A percentile compares a stretch with the other conserved stretches of the same genome.
phyloP scores from a whole-genome alignment of 2,113 vertebrate genomes.

The Ochotona princeps region DNA sequence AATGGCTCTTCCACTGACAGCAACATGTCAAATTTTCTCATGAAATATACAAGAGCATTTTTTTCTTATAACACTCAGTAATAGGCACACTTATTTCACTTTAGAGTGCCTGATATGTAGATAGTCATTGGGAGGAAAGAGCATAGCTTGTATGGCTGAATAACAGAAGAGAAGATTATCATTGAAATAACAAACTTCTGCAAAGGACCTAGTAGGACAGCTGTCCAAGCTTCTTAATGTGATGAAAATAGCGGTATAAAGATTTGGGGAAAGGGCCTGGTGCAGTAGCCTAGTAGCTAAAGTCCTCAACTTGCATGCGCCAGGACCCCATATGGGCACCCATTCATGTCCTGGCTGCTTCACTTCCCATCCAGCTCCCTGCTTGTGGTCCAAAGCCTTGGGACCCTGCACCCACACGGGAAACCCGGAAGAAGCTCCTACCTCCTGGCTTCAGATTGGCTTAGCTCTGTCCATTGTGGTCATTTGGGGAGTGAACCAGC shows the following conservation, averaged over 20 bases:
- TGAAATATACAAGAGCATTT: neutral
- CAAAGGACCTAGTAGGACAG: neutral
- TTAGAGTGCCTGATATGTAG: neutral
- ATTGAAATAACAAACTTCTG: neutral
- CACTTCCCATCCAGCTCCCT: too few species aligned
- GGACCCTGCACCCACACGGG: too few species aligned
- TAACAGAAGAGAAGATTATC: neutral
- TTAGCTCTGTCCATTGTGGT: too few species aligned
- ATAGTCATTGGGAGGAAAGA: neutral
- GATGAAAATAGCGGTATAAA: neutral
- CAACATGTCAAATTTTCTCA: neutral
- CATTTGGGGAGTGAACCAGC: too few species aligned
- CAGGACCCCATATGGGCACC: too few species aligned
- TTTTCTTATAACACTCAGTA: neutral
- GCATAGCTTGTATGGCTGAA: neutral
- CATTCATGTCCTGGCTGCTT: too few species aligned
- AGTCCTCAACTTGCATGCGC: too few species aligned
- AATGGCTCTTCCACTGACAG: neutral
- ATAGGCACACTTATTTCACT: constrained; percentile 9
- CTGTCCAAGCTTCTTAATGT: neutral
- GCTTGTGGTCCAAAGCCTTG: too few species aligned
- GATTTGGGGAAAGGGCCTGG: neutral
- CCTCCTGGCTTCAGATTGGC: too few species aligned
- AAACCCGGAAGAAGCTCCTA: too few species aligned
- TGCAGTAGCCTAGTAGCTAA: too few species aligned